phyloP scores from a whole-genome alignment of 2,888 invertebrate species.

The Lycia hirtaria region DNA sequence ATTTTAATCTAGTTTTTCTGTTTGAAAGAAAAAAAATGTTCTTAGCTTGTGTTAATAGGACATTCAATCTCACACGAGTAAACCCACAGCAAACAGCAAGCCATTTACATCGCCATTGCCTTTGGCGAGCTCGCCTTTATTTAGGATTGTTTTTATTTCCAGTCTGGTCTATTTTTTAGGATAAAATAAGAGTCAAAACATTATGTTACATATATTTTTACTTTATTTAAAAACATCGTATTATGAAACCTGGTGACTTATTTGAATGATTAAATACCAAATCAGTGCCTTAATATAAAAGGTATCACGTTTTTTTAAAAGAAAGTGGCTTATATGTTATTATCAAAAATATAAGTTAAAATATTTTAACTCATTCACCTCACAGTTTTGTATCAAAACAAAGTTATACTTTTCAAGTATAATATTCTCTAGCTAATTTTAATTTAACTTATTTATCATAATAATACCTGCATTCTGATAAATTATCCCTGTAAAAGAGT shows the following conservation, averaged over 20 bases:
- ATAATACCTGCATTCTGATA: constrained; percentile 33
- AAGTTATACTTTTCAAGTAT: background rate
- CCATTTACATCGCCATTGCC: constrained; percentile 27
- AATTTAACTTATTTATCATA: constrained; percentile 26
- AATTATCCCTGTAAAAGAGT: constrained; percentile 32
- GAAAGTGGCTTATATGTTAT: too few relatives aligned
- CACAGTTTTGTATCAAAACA: background rate
- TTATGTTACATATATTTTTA: constrained; percentile 1
- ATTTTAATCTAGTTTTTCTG: too few relatives aligned
- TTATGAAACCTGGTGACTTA: background rate
- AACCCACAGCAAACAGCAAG: background rate
- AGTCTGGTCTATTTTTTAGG: background rate
- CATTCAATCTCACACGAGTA: background rate
- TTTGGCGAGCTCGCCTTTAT: constrained; percentile 18
- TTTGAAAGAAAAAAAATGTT: too few relatives aligned
- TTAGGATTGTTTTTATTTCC: constrained; percentile 22
- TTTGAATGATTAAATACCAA: background rate
- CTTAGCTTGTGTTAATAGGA: too few relatives aligned
- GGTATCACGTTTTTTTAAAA: too few relatives aligned
- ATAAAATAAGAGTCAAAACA: background rate
- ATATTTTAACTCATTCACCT: too few relatives aligned
- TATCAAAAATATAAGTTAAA: too few relatives aligned
- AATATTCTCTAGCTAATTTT: background rate
- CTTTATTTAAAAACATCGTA: background rate
- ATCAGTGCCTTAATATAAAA: too few relatives aligned